These are phyloP conservation scores for Catocala fraxini DNA, from an alignment of 2,888 invertebrate genomes.

Conservation along the genomic window DNA sequence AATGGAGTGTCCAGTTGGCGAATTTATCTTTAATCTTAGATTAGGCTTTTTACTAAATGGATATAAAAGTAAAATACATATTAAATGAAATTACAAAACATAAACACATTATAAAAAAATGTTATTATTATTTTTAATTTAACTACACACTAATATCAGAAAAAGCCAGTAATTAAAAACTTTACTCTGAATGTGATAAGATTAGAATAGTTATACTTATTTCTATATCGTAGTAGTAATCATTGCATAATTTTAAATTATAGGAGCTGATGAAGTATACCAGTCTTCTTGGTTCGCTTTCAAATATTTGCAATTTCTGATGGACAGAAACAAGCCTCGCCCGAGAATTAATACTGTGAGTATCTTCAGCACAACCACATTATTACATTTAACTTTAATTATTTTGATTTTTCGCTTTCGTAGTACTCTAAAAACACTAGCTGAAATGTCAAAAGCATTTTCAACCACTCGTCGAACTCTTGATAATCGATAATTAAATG, in stretches of 20 bases:
- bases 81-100: conserved; percentile 26
- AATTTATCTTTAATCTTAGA: conserved; percentile 25
- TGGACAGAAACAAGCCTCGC: conserved; percentile 33
- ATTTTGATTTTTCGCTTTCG: conserved; percentile 24
- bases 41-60: conserved; percentile 19
- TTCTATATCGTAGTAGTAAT: conserved; percentile 18
- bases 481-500: conserved; percentile 28
- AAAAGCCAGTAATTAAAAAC: conserved; percentile 21
- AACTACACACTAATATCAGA: conserved; percentile 26
- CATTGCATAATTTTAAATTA: conserved; percentile 21
- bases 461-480: conserved; percentile 27
- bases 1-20: conserved; percentile 26
- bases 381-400: conserved; percentile 20
- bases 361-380: conserved; percentile 14
- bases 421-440: conserved; percentile 32
- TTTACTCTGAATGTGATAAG: conserved; percentile 19
- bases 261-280: conserved; percentile 31
- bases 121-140: conserved; percentile 24
- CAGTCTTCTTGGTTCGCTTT: conserved; percentile 28
- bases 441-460: conserved; percentile 30
- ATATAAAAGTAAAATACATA: conserved; percentile 16
- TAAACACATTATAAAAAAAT: conserved; percentile 22
- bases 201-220: conserved; percentile 16
- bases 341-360: conserved; percentile 29
- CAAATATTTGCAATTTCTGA: conserved; percentile 25